Conservation (phyloP, 2,113 vertebrate genomes). For the Acinonyx jubatus region DNA sequence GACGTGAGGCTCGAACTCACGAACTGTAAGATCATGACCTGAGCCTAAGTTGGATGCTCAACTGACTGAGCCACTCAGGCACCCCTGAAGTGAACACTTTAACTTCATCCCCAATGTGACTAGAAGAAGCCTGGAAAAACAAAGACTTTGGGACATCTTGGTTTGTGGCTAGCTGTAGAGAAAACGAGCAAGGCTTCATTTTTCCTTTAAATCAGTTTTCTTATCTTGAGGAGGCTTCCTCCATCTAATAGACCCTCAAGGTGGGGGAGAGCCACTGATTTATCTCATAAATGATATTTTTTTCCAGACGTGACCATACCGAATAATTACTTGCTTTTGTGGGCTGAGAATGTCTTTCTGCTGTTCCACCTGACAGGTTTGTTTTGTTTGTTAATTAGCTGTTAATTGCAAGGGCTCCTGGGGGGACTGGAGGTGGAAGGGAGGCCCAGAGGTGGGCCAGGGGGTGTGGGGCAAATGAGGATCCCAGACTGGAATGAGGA, state of each 20-base stretch:
- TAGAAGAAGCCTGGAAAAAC: neutral
- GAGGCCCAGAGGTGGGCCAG: slow-evolving; percentile 41
- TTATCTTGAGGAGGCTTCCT: slow-evolving; percentile 18
- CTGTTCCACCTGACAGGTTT: slow-evolving; percentile 82
- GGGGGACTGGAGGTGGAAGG: slow-evolving; percentile 74
- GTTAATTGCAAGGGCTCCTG: slow-evolving; percentile 81
- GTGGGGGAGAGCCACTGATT: slow-evolving; percentile 58
- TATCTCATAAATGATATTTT: slow-evolving; percentile 75
- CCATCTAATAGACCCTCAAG: slow-evolving; percentile 16
- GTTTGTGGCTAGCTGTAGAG: neutral
- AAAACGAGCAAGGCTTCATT: neutral
- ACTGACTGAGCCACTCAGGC: too few relatives aligned
- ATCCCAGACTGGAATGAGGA: slow-evolving; percentile 30
- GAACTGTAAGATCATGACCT: too few relatives aligned
- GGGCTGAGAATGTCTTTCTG: slow-evolving; percentile 72
- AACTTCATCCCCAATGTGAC: neutral
- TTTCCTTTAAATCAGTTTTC: slow-evolving; percentile 54
- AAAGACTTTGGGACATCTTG: neutral
- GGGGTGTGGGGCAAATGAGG: slow-evolving; percentile 26
- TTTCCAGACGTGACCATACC: slow-evolving; percentile 66
- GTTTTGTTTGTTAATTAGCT: slow-evolving; percentile 85
- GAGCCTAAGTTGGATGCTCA: too few relatives aligned
- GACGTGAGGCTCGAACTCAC: too few relatives aligned
- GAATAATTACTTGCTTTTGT: slow-evolving; percentile 82
- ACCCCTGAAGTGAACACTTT: neutral